A percentile compares a stretch with the other conserved stretches of the same genome.
These are phyloP conservation scores for Myrmophylax atrothorax DNA, from an alignment of 2,113 vertebrate species.

Conservation along the genomic window DNA sequence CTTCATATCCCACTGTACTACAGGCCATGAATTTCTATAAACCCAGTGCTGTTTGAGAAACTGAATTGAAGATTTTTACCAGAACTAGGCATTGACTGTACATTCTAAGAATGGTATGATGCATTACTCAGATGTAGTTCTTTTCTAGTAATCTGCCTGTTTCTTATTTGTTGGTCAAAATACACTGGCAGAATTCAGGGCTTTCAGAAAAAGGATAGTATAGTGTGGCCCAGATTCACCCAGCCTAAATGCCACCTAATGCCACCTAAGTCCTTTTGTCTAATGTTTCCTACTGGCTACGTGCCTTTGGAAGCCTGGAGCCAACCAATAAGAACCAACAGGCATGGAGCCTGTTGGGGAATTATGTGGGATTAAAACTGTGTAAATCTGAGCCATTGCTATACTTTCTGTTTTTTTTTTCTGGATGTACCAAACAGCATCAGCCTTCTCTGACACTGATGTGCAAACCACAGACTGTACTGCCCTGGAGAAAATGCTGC, in stretches of 20 bases:
- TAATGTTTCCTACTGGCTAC: slow-evolving; percentile 41
- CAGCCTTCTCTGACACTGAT: background rate
- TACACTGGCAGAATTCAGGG: background rate
- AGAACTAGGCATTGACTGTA: background rate
- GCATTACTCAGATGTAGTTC: background rate
- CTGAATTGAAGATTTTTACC: background rate
- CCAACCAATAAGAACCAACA: slow-evolving; percentile 4
- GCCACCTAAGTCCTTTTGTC: slow-evolving; percentile 36
- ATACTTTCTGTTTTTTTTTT: background rate
- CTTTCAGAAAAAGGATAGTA: background rate
- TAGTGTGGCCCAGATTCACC: background rate
- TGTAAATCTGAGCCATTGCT: slow-evolving; percentile 23
- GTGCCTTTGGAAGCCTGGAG: background rate
- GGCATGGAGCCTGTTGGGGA: background rate
- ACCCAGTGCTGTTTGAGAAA: background rate
- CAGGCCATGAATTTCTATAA: background rate
- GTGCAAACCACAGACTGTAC: background rate
- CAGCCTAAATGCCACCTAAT: slow-evolving; percentile 32
- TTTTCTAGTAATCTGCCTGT: background rate
- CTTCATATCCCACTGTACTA: background rate
- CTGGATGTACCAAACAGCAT: background rate
- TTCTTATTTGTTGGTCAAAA: background rate
- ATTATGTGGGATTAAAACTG: slow-evolving; percentile 42
- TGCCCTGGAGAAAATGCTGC: background rate
- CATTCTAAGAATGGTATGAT: fast-evolving